A percentile compares a stretch with the other conserved stretches of the same genome.
These are phyloP conservation scores for Drosophila teissieri DNA, from an alignment of 1,140 invertebrate species.

Conservation along the genomic window DNA sequence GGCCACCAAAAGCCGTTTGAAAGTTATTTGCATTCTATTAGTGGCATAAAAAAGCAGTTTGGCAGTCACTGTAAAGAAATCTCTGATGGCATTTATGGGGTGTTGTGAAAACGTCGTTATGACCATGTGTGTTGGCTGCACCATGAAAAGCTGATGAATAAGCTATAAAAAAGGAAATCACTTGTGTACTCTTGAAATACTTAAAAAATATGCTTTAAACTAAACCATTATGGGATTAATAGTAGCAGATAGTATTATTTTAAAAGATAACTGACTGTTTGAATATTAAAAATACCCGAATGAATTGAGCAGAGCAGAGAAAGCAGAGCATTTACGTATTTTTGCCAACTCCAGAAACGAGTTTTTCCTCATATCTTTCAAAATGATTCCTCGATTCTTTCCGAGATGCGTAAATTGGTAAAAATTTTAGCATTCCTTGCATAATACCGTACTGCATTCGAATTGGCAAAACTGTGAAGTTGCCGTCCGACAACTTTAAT, in stretches of 20 bases:
- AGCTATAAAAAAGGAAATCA: not conserved
- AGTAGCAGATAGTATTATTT: no score
- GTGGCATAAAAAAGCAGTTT: slow-evolving; percentile 14
- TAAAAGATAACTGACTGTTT: no score
- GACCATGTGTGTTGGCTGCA: slow-evolving; percentile 3
- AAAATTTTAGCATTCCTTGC: no score
- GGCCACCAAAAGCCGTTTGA: slow-evolving; percentile 25
- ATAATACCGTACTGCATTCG: no score
- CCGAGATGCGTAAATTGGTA: not conserved
- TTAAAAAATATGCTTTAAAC: not conserved
- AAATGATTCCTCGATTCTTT: not conserved
- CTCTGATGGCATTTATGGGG: slow-evolving; percentile 9
- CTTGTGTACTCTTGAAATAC: no score
- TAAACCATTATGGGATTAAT: no score
- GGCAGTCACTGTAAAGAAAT: slow-evolving; percentile 2
- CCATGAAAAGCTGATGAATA: not conserved
- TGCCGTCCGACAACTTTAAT: slow-evolving; percentile 23
- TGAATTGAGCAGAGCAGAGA: no score
- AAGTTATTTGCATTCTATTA: slow-evolving; percentile 30
- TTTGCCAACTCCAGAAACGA: no score
- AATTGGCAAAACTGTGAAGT: slow-evolving; percentile 9
- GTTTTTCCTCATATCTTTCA: no score
- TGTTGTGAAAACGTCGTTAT: not conserved
- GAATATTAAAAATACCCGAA: no score
- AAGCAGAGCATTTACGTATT: no score